Conservation (phyloP, 2,888 invertebrate species). For the Melinopterus prodromus region DNA sequence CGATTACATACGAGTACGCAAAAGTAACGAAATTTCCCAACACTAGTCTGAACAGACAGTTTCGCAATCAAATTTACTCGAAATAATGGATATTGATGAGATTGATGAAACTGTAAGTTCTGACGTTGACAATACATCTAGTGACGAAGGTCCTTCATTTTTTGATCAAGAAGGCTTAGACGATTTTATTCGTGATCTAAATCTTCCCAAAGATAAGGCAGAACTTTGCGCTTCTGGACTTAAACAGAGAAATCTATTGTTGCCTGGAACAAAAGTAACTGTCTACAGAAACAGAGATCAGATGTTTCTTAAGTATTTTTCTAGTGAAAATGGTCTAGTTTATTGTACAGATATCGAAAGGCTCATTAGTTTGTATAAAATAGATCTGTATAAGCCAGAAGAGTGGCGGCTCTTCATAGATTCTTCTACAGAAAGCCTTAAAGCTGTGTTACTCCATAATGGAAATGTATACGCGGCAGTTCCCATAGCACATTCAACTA, state of each 20-base stretch:
- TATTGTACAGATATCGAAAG: not conserved
- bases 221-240: not conserved
- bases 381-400: not conserved
- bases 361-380: too few species aligned
- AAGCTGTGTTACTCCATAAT: conserved; percentile 5
- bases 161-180: not conserved
- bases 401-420: not conserved
- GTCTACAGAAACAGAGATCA: too few species aligned
- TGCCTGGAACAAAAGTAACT: too few species aligned
- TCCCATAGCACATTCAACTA: not conserved
- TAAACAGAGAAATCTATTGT: not conserved
- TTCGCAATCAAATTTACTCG: not conserved
- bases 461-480: not conserved
- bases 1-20: too few species aligned
- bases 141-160: not conserved
- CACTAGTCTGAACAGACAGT: not conserved
- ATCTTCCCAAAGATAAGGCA: not conserved
- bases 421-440: not conserved
- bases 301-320: not conserved
- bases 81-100: not conserved
- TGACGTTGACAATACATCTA: not conserved
- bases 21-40: too few species aligned
- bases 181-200: not conserved
- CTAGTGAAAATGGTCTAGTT: not conserved
- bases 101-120: not conserved